Base-by-base conservation (phyloP, 92 coral and sea anemone species). In the Parazoanthus atlanticus region DNA sequence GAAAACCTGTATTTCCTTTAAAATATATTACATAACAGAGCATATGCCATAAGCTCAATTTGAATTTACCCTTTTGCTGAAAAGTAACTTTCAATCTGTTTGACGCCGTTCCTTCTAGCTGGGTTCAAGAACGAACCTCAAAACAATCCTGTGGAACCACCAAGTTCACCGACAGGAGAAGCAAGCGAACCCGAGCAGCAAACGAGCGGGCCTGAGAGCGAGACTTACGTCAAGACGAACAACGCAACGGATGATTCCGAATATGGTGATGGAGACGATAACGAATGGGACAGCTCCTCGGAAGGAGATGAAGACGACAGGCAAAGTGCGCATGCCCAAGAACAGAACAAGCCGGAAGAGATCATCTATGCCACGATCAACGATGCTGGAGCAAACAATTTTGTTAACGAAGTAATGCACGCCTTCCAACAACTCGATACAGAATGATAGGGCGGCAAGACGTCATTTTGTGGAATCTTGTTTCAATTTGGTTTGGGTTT, bases 241-340 rank as follows among this genome's bases (percentile, higher is more conserved):
- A 72, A 56, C 23, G 41, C 58, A 56, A 30, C 46, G 16, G 46
- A 80, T 23, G 29, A 56, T 56, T 16, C 28, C 26, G 49, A 32
- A 8, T 54, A 2, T 80, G 43, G 6, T 4, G 67, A 79, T 49
- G 83, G 69, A 79, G 84, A 80, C 29, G 46, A 31, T 80, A 36
- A 56, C 16, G 84, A 80, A 25, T 80, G 84, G 84, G 84, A 80
- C 56, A 80, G 84, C 41, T 32, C 30, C 29, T 80, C 84, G 46
- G 84, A 80, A 66, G 84, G 29, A 32, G 84, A 80, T 40, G 32
- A 30, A 12, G 84, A 54, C 5, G 71, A 56, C 12, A 58, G 36
- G 3, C 70, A 56, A 31, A 9, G 31, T 54, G 58, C 28, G 9
- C 70, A 31, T 54, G 32, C 28, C 31, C 70, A 31, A 38, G 70